phyloP scores from a whole-genome alignment of 2,797 vertebrate species.

The Micrastur ruficollis region DNA sequence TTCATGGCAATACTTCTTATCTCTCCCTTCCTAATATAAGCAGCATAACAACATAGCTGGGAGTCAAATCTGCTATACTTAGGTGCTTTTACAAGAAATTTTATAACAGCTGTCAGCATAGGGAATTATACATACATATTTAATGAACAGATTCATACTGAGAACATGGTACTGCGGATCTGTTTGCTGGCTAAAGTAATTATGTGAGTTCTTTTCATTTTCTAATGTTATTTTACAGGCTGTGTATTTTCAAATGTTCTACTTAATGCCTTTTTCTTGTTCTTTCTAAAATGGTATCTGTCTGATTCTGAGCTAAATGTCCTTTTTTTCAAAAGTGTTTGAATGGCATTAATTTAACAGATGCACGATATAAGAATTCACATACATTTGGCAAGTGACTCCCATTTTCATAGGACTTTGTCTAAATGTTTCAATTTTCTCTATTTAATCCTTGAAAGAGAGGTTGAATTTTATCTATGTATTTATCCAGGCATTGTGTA shows the following conservation, averaged over 20 bases:
- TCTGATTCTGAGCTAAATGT: neutral
- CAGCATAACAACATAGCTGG: neutral
- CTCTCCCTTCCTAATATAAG: neutral
- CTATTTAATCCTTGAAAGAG: neutral
- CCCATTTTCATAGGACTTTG: neutral
- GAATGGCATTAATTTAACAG: neutral
- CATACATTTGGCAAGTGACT: neutral
- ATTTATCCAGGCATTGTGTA: neutral
- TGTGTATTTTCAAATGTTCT: neutral
- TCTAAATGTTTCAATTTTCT: neutral
- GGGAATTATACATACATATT: neutral
- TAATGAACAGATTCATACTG: neutral
- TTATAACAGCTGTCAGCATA: neutral
- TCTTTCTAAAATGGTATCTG: neutral
- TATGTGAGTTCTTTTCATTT: neutral
- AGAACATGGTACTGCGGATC: neutral
- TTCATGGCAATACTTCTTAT: neutral
- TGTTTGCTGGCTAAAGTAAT: neutral
- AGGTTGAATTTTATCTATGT: neutral
- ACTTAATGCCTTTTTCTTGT: neutral
- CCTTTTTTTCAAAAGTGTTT: neutral
- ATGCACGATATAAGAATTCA: neutral
- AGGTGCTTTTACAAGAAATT: neutral
- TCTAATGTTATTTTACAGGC: neutral
- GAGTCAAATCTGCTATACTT: neutral